Evolutionary conservation across 2,888 invertebrate genomes (phyloP), one percentile per base, ranked within the genome.

Genomic region (Caenorhabditis afra): DNA sequence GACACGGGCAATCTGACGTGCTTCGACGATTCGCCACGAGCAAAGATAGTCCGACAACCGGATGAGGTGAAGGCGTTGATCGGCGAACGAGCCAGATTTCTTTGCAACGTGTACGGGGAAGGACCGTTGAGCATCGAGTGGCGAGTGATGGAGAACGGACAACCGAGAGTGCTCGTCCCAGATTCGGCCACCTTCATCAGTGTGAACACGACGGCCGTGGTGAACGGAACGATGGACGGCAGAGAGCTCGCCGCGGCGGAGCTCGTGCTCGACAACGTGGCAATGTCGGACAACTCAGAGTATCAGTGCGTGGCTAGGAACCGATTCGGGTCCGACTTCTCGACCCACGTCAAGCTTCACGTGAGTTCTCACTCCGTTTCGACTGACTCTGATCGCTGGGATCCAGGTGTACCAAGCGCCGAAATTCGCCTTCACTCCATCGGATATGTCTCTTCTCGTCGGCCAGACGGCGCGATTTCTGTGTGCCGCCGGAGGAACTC

Each of bases 301-400:
- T 85, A 85, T 55, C 85, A 84, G 44, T 85, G 85, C 52, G 75
- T 83, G n/a, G 81, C 81, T 0, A 49, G 80, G 16, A 85, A 85
- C 58, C 76, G 71, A 10, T 85, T 83, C 22, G 81, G 83, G 3
- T 79, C 81, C 0, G 85, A 81, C 29, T 85, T 75, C 18, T 80
- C 80, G 18, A 68, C 22, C 11, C 79, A 59, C 35, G 67, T 79
- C 11, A 58, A 55, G 18, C 49, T 79, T 0, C 18, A 53, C 3
- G 76, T 68, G n/a, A 37, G 45, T 39, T 29, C 29, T 29, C n/a
- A n/a, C n/a, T n/a, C n/a, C n/a, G n/a, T n/a, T n/a, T n/a, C n/a
- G n/a, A n/a, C n/a, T n/a, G n/a, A n/a, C n/a, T 23, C 8, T 12
- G 5, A 8, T 3, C 29, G 10, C 11, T 7, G n/a, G 16, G 14